Conservation (phyloP, 1,140 invertebrate species). For the Halictus rubicundus region DNA sequence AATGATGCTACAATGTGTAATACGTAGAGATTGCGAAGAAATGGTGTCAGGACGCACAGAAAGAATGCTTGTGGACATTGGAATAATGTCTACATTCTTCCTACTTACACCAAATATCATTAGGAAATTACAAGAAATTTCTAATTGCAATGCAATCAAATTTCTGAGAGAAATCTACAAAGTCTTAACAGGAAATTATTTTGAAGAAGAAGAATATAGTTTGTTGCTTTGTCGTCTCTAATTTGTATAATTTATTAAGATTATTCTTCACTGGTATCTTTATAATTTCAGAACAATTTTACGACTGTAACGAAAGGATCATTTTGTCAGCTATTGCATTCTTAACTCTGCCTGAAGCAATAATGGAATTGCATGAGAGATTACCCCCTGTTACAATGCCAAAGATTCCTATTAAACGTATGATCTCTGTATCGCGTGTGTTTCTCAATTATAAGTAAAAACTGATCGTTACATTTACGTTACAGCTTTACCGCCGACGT, state of each 20-base stretch:
- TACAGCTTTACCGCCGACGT: slow-evolving; percentile 47
- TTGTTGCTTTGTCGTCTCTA: slow-evolving; percentile 18
- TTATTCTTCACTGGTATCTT: slow-evolving; percentile 29
- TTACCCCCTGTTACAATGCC: slow-evolving; percentile 60
- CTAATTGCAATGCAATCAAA: slow-evolving; percentile 61
- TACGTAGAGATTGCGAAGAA: slow-evolving; percentile 69
- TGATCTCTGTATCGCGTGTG: slow-evolving; percentile 14
- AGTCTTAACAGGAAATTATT: slow-evolving; percentile 70
- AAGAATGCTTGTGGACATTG: slow-evolving; percentile 65
- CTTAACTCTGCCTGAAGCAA: slow-evolving; percentile 71
- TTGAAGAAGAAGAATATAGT: slow-evolving; percentile 73
- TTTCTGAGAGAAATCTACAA: slow-evolving; percentile 75
- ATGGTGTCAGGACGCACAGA: slow-evolving; percentile 65
- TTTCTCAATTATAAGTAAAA: slow-evolving; percentile 2
- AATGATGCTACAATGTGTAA: slow-evolving; percentile 65
- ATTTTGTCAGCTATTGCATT: slow-evolving; percentile 75
- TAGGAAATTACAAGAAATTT: slow-evolving; percentile 57
- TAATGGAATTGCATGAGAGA: slow-evolving; percentile 70
- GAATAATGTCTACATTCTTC: slow-evolving; percentile 70
- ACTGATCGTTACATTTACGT: slow-evolving; percentile 12
- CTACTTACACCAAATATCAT: slow-evolving; percentile 64
- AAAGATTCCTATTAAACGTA: slow-evolving; percentile 69
- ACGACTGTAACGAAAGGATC: slow-evolving; percentile 73
- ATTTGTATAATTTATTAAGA: neutral
- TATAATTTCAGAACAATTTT: slow-evolving; percentile 65